These are phyloP conservation scores for Chionoecetes opilio DNA, from an alignment of 1,140 invertebrate genomes.

Conservation along the genomic window DNA sequence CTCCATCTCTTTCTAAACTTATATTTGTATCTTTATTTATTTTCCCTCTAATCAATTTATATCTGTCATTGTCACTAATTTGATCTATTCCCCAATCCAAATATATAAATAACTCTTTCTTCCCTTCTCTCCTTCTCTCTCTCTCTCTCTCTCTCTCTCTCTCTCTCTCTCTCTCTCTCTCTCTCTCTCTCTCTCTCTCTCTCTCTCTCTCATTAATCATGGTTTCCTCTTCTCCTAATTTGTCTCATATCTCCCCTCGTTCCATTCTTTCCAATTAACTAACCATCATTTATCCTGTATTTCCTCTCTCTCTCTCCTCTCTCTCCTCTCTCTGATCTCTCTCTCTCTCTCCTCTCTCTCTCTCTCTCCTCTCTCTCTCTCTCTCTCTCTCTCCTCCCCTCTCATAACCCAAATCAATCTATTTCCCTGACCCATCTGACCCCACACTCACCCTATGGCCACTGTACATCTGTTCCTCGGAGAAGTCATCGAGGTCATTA, in stretches of 20 bases:
- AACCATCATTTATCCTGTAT: background rate
- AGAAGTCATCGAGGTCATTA: conserved; percentile 47
- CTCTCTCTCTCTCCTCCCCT: background rate
- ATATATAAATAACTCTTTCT: no score
- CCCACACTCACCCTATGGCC: conserved; percentile 57
- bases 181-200: background rate
- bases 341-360: background rate
- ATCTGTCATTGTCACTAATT: no score
- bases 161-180: background rate
- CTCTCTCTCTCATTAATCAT: no score
- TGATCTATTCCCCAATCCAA: no score
- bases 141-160: conserved; percentile 1
- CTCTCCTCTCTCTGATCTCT: conserved; percentile 9
- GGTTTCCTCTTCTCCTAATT: background rate
- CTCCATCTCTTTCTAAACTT: no score
- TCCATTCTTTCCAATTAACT: background rate
- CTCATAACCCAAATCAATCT: no score
- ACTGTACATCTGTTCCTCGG: conserved; percentile 25
- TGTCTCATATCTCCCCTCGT: background rate
- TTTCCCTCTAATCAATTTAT: no score
- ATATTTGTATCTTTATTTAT: no score
- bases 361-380: background rate
- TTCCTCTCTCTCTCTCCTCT: background rate
- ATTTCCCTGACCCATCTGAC: no score
- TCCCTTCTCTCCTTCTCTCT: background rate